Conservation (phyloP, 2,797 vertebrate species). For the Lacerta viridis region DNA sequence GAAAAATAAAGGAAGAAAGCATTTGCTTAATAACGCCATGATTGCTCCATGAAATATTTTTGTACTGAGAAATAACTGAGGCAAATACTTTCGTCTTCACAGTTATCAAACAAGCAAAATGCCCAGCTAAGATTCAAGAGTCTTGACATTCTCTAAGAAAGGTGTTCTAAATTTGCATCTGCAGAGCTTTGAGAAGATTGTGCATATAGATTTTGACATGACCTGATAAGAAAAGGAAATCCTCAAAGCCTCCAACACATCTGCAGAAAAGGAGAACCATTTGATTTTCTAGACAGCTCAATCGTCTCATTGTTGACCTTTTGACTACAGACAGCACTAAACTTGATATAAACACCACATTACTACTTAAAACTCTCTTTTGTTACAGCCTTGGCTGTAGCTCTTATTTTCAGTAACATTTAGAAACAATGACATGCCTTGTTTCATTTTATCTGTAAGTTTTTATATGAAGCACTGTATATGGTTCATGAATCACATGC, state of each 20-base stretch:
- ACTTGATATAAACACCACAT: background rate
- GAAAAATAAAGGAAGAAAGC: background rate
- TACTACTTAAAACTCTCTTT: conserved; percentile 6
- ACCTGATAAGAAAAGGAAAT: background rate
- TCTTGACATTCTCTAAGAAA: background rate
- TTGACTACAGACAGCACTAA: background rate
- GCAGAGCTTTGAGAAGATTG: background rate
- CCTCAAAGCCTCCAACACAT: conserved; percentile 4
- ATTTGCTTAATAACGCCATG: background rate
- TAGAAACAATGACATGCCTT: background rate
- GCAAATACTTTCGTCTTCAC: background rate
- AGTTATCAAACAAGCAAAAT: background rate
- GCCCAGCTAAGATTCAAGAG: background rate
- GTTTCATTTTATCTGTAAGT: background rate
- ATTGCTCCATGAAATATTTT: background rate
- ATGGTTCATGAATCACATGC: background rate
- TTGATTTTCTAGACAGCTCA: background rate
- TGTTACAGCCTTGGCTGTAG: background rate
- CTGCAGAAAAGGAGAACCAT: background rate
- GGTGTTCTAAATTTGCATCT: background rate
- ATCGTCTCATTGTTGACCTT: background rate
- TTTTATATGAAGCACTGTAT: background rate
- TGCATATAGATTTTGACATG: background rate
- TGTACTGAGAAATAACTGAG: conserved; percentile 6
- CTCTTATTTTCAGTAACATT: conserved; percentile 1